Evolutionary conservation across 1,140 invertebrate species (phyloP), one percentile per base, ranked within the genome.

Genomic region (Holcopasites calliopsidis): DNA sequence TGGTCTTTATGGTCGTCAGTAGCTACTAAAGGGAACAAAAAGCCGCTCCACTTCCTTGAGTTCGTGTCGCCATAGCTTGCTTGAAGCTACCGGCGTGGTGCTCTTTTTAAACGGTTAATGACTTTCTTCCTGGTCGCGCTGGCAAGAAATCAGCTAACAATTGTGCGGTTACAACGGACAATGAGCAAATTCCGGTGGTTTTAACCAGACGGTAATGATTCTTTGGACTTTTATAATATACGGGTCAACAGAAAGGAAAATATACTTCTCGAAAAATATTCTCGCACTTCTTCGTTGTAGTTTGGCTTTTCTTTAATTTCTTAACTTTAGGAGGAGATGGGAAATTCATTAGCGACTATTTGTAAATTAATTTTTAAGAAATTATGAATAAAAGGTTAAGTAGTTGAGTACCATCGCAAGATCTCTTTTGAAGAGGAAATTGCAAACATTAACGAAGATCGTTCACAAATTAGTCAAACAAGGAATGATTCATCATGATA

Each of bases 91-190:
- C 23, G 33, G 3, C 10, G 4, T 21, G 10, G 18, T n/a, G 18
- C 33, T 11, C 23, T 11, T 21, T 38, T 35, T 33, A 60, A 60
- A 13, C 57, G 57, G n/a, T 60, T 60, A 60, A 60, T 60, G 57
- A 60, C 33, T 60, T 35, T 60, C 57, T 60, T 55, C 18, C 13
- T 8, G 6, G n/a, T 38, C 6, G 52, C 26, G 10, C 2, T 23
- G 6, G 33, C 57, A 60, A 60, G 21, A 60, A 60, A 60, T 60
- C 33, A 35, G 31, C 10, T 33, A n/a, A 11, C 21, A n/a, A 60
- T 38, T 33, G 21, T 38, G 10, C 50, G 50, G 50, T 26, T 26
- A 55, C 26, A 26, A 26, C 18, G n/a, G 26, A 55, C 52, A 55
- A 55, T 55, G 52, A 55, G 26, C 26, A 18, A 8, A 55, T 28